Evolutionary conservation across 2,797 vertebrate genomes (phyloP).

Genomic region (Helicolenus hilgendorfi): DNA sequence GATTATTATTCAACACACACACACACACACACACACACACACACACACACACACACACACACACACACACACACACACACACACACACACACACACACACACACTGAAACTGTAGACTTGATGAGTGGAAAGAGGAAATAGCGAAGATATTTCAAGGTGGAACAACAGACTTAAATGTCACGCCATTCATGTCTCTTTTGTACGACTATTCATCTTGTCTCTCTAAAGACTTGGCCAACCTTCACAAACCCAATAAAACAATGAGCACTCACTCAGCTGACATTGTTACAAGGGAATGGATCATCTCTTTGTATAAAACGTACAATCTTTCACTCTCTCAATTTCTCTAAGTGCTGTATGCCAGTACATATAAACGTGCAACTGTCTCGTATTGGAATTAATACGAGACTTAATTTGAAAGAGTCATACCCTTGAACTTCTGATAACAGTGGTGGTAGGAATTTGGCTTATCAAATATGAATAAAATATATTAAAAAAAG

Average conservation of each 20-base stretch:
- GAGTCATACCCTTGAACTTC: background rate
- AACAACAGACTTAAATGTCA: conserved; percentile 22
- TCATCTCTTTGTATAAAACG: background rate
- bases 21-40: background rate
- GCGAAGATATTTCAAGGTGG: background rate
- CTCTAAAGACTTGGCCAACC: conserved; percentile 15
- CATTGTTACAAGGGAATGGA: background rate
- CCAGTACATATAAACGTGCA: background rate
- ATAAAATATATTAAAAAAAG: background rate
- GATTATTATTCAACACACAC: background rate
- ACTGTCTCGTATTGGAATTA: background rate
- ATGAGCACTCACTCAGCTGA: background rate
- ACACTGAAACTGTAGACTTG: background rate
- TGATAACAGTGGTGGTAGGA: background rate
- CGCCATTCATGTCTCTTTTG: conserved; percentile 1
- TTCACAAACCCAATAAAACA: conserved; percentile 6
- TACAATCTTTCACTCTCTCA: background rate
- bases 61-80: background rate
- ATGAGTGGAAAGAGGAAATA: background rate
- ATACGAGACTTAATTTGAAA: background rate
- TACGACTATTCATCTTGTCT: background rate
- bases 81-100: background rate
- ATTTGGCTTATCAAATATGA: background rate
- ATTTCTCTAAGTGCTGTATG: background rate
- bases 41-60: background rate